Evolutionary conservation across 2,797 vertebrate genomes (phyloP).

Genomic region (Pantherophis alleghaniensis): DNA sequence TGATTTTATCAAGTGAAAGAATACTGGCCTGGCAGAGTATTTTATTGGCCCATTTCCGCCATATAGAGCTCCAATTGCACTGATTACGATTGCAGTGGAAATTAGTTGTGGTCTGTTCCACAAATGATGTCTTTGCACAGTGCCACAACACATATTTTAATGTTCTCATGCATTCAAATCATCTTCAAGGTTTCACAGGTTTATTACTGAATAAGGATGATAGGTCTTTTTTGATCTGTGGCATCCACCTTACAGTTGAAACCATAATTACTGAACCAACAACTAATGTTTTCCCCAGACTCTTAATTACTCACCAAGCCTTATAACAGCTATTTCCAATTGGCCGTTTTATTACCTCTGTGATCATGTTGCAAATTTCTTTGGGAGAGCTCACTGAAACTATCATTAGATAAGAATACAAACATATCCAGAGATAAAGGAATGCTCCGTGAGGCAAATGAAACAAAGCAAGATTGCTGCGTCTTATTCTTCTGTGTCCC

Average conservation of each 20-base stretch:
- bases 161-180: not conserved
- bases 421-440: not conserved
- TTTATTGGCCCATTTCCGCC: not conserved
- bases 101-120: not conserved
- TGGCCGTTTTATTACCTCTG: not conserved
- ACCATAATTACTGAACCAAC: not conserved
- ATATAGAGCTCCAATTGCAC: not conserved
- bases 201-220: not conserved
- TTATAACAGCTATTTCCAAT: not conserved
- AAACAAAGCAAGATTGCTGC: not conserved
- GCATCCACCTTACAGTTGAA: not conserved
- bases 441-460: not conserved
- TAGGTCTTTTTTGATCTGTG: not conserved
- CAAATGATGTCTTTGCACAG: not conserved
- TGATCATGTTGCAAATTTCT: not conserved
- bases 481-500: not conserved
- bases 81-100: too few relatives aligned
- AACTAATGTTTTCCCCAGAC: not conserved
- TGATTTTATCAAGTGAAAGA: not conserved
- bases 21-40: not conserved
- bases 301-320: not conserved
- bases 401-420: not conserved
- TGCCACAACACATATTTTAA: not conserved
- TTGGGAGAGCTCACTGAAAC: not conserved
- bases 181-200: not conserved